These are phyloP conservation scores for Ara ararauna DNA, from an alignment of 2,797 vertebrate species.

Conservation along the genomic window DNA sequence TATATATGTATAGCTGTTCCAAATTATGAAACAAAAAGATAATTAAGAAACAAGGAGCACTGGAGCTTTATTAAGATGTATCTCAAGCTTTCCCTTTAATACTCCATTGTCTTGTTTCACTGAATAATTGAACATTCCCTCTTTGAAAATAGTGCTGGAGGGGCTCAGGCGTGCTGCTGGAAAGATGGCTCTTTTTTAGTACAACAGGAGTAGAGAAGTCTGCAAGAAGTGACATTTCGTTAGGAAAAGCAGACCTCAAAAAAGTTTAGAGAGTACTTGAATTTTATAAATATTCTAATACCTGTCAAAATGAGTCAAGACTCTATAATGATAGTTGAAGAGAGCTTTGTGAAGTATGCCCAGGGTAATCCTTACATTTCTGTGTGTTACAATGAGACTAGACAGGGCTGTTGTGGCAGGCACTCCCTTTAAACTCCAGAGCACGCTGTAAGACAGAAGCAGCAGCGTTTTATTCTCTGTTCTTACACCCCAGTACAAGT, in stretches of 20 bases:
- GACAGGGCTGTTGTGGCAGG: slow-evolving; percentile 46
- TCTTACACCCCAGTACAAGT: slow-evolving; percentile 22
- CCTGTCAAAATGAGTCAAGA: slow-evolving; percentile 64
- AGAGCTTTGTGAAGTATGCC: slow-evolving; percentile 37
- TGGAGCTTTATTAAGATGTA: slow-evolving; percentile 46
- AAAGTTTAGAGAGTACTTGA: slow-evolving; percentile 55
- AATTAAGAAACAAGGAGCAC: slow-evolving; percentile 37
- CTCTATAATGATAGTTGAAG: slow-evolving; percentile 13
- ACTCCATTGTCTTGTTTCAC: slow-evolving; percentile 54
- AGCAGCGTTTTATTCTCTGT: slow-evolving; percentile 38
- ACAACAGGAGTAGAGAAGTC: slow-evolving; percentile 19
- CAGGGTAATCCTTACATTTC: slow-evolving; percentile 31
- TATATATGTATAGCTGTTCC: neutral
- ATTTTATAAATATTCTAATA: slow-evolving; percentile 67
- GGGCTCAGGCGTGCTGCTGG: slow-evolving; percentile 32
- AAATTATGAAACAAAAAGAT: slow-evolving; percentile 21
- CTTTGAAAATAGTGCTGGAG: slow-evolving; percentile 63
- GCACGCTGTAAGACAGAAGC: neutral
- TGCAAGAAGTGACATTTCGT: slow-evolving; percentile 54
- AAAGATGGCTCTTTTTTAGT: slow-evolving; percentile 56
- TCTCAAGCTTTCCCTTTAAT: slow-evolving; percentile 38
- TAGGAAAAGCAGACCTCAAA: slow-evolving; percentile 62
- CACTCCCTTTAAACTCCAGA: neutral
- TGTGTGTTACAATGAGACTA: slow-evolving; percentile 4
- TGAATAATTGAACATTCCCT: slow-evolving; percentile 58